These are phyloP conservation scores for Sciaenops ocellatus DNA, from an alignment of 2,797 vertebrate species.

Conservation along the genomic window DNA sequence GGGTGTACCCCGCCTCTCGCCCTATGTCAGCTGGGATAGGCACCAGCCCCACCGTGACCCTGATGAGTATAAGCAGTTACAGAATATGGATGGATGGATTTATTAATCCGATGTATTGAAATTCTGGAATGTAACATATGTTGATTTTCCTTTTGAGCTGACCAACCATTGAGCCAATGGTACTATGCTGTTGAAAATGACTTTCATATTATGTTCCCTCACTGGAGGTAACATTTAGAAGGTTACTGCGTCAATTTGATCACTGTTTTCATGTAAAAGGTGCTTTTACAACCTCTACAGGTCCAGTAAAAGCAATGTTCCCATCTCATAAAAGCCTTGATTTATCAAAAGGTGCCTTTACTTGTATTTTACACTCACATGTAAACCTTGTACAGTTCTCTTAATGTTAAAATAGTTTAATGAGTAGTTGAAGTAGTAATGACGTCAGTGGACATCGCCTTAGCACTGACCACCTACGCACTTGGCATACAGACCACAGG, in stretches of 20 bases:
- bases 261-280: not conserved
- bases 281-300: no score
- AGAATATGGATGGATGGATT: not conserved
- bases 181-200: not conserved
- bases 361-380: not conserved
- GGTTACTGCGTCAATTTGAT: not conserved
- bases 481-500: constrained; percentile 1
- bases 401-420: not conserved
- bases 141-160: not conserved
- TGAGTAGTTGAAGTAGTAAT: not conserved
- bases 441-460: constrained; percentile 6
- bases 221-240: not conserved
- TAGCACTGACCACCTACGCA: constrained; percentile 24
- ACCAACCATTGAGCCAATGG: not conserved
- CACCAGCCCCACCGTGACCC: no score
- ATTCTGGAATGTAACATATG: not conserved
- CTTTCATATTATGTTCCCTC: not conserved
- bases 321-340: not conserved
- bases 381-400: not conserved
- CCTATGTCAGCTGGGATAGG: no score
- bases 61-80: no score
- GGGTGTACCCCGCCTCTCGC: no score
- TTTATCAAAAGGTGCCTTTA: not conserved
- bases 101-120: not conserved
- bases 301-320: not conserved